phyloP scores from a whole-genome alignment of 2,888 invertebrate genomes.

The Caenorhabditis virilis region DNA sequence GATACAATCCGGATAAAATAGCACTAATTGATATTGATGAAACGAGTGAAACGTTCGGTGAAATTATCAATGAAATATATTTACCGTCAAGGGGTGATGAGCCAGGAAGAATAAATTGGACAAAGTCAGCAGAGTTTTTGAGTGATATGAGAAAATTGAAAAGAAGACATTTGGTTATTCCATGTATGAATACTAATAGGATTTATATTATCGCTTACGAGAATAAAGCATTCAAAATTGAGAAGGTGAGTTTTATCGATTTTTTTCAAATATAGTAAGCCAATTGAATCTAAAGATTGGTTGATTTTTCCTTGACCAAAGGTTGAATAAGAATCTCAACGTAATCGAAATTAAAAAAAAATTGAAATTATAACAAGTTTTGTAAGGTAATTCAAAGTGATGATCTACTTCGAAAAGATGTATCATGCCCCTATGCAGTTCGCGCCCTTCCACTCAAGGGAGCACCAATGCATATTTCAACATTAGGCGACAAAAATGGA shows the following conservation, averaged over 20 bases:
- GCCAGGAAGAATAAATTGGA: constrained; percentile 53
- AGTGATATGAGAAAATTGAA: constrained; percentile 39
- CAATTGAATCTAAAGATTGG: neutral
- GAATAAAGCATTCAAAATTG: constrained; percentile 23
- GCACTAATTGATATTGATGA: constrained; percentile 41
- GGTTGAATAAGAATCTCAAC: no score
- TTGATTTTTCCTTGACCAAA: constrained; percentile 14
- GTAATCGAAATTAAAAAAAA: no score
- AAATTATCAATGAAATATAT: constrained; percentile 23
- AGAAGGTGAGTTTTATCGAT: constrained; percentile 25
- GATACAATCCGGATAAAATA: constrained; percentile 27
- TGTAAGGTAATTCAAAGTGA: constrained; percentile 43
- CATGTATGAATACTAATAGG: constrained; percentile 81
- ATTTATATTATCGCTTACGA: constrained; percentile 80
- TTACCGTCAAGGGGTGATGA: constrained; percentile 43
- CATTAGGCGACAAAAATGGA: constrained; percentile 85
- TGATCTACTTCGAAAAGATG: constrained; percentile 36
- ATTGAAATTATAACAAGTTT: no score
- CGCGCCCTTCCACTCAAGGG: constrained; percentile 47
- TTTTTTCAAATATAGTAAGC: neutral
- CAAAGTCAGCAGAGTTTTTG: constrained; percentile 39
- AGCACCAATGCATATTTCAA: constrained; percentile 81
- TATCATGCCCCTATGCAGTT: constrained; percentile 49
- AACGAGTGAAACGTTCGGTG: constrained; percentile 27
- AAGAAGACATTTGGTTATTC: constrained; percentile 82